Conservation (phyloP, 1,140 invertebrate species). For the Halesus radiatus region DNA sequence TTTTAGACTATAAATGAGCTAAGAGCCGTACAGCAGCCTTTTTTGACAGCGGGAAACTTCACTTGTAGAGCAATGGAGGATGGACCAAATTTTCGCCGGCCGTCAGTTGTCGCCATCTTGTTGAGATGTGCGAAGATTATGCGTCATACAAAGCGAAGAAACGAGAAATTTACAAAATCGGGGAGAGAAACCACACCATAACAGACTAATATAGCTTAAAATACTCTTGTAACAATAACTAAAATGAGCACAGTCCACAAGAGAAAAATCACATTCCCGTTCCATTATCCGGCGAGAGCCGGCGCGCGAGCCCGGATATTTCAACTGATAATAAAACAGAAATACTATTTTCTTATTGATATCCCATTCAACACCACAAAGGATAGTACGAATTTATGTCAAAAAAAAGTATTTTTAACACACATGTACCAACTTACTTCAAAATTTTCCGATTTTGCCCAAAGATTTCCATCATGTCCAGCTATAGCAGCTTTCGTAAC, state of each 20-base stretch:
- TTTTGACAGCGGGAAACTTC: conserved; percentile 16
- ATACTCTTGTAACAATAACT: conserved; percentile 10
- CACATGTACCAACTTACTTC: conserved; percentile 76
- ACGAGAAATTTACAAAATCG: neutral
- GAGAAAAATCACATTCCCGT: conserved; percentile 22
- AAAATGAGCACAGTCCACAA: neutral
- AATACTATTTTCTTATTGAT: neutral
- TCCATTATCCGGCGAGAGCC: neutral
- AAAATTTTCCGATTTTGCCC: conserved; percentile 94
- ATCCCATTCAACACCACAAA: neutral
- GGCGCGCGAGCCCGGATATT: neutral
- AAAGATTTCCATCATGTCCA: conserved; percentile 94
- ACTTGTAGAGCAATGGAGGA: conserved; percentile 15
- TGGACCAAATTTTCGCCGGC: conserved; percentile 52
- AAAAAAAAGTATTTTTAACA: conserved; percentile 37
- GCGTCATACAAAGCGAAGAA: conserved; percentile 61
- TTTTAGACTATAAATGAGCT: no score
- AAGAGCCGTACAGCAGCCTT: neutral
- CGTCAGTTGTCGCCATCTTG: conserved; percentile 71
- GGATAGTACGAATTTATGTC: conserved; percentile 8
- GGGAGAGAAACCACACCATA: neutral
- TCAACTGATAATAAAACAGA: neutral
- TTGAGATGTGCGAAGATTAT: conserved; percentile 64
- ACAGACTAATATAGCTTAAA: neutral
- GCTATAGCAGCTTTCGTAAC: conserved; percentile 94